phyloP scores from a whole-genome alignment of 1,140 invertebrate species.

The Drusus annulatus region DNA sequence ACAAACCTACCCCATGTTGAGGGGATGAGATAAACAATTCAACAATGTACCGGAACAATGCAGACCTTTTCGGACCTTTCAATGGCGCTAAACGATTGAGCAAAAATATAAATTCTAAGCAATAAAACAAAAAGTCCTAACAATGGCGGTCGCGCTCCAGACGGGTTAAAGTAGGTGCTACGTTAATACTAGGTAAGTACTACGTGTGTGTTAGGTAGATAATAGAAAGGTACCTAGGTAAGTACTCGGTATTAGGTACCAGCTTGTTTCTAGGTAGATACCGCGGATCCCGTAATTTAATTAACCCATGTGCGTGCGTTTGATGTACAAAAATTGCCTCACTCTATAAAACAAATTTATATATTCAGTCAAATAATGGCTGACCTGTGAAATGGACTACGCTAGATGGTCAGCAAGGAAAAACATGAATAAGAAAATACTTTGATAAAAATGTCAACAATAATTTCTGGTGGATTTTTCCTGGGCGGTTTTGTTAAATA shows the following conservation, averaged over 20 bases:
- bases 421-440: too few species aligned
- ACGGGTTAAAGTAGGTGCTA: not conserved
- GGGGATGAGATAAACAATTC: not conserved
- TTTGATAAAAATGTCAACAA: too few species aligned
- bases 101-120: not conserved
- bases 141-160: not conserved
- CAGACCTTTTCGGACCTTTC: not conserved
- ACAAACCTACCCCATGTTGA: not conserved
- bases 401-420: too few species aligned
- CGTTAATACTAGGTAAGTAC: too few species aligned
- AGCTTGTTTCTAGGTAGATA: too few species aligned
- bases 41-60: not conserved
- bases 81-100: constrained; percentile 1
- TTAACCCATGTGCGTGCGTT: constrained; percentile 10
- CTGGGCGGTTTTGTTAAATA: too few species aligned
- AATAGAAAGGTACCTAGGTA: too few species aligned
- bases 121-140: not conserved
- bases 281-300: not conserved
- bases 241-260: too few species aligned
- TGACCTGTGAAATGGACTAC: too few species aligned
- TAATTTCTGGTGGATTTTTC: too few species aligned
- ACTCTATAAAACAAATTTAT: not conserved
- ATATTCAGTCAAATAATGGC: constrained; percentile 6
- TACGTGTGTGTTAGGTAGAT: too few species aligned
- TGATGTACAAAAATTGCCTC: constrained; percentile 13